Conservation (phyloP, 2,797 vertebrate species). For the Centroberyx gerrardi region DNA sequence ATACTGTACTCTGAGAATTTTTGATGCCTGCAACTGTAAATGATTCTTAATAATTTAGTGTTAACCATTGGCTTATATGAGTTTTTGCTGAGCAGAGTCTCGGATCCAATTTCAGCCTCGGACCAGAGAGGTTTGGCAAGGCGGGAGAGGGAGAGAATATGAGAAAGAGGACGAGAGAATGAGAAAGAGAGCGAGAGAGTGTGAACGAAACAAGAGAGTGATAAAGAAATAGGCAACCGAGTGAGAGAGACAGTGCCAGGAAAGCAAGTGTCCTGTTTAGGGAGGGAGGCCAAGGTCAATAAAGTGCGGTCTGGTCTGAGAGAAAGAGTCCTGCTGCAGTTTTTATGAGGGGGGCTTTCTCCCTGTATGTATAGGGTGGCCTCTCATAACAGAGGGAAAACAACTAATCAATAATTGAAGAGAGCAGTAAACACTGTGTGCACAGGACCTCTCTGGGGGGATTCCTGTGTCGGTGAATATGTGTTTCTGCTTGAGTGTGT, state of each 20-base stretch:
- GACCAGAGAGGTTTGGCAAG: slow-evolving; percentile 24
- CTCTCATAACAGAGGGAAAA: slow-evolving; percentile 84
- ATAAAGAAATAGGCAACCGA: slow-evolving; percentile 19
- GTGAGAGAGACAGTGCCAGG: neutral
- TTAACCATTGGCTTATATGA: slow-evolving; percentile 9
- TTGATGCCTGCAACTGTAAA: slow-evolving; percentile 38
- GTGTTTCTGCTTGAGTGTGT: slow-evolving; percentile 36
- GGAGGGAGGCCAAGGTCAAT: slow-evolving; percentile 62
- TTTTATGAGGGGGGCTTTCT: slow-evolving; percentile 75
- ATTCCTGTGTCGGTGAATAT: slow-evolving; percentile 53
- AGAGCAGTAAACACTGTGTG: slow-evolving; percentile 76
- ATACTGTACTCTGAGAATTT: slow-evolving; percentile 16
- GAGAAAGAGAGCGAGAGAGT: slow-evolving; percentile 49
- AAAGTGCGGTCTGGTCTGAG: slow-evolving; percentile 55
- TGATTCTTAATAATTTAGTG: slow-evolving; percentile 62
- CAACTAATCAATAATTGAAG: slow-evolving; percentile 86
- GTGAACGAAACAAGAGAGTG: slow-evolving; percentile 46
- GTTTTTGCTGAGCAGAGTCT: slow-evolving; percentile 53
- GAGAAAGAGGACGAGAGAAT: neutral
- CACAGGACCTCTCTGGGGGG: slow-evolving; percentile 64
- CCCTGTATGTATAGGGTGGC: slow-evolving; percentile 67
- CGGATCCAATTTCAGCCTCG: slow-evolving; percentile 22
- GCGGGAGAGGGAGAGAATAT: neutral
- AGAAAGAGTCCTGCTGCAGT: slow-evolving; percentile 67
- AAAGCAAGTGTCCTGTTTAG: slow-evolving; percentile 64